Evolutionary conservation across 2,797 vertebrate species (phyloP).

Genomic region (Aselliscus stoliczkanus): DNA sequence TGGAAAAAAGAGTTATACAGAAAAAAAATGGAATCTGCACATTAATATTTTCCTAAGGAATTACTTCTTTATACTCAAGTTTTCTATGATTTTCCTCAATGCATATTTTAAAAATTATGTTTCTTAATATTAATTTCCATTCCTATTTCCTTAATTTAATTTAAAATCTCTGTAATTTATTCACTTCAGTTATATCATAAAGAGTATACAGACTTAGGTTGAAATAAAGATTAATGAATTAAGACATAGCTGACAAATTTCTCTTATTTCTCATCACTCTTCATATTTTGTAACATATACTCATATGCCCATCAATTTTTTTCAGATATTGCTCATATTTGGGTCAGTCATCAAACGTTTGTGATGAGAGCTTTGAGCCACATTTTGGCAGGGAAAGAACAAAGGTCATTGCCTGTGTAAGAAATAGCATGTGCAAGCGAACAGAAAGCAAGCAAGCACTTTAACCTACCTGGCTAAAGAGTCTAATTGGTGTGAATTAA

Average conservation of each 20-base stretch:
- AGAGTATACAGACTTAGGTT: not conserved
- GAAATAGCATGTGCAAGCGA: not conserved
- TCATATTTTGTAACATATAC: not conserved
- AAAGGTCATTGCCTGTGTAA: not conserved
- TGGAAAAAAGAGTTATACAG: not conserved
- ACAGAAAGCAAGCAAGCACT: not conserved
- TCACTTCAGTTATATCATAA: not conserved
- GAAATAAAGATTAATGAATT: constrained; percentile 32
- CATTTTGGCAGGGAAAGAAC: not conserved
- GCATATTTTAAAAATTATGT: not conserved
- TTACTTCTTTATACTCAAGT: not conserved
- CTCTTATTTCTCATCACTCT: not conserved
- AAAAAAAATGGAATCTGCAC: not conserved
- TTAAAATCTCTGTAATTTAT: constrained; percentile 26
- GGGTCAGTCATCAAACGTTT: not conserved
- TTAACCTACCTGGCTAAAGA: not conserved
- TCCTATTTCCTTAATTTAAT: not conserved
- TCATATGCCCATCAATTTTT: not conserved
- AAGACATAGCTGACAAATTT: not conserved
- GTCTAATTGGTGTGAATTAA: not conserved
- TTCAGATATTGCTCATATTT: not conserved
- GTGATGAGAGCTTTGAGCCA: not conserved
- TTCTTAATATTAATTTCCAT: not conserved
- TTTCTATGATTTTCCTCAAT: not conserved
- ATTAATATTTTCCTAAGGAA: not conserved